Base-by-base conservation (phyloP, 1,140 invertebrate species). In the Pentalonia nigronervosa region DNA sequence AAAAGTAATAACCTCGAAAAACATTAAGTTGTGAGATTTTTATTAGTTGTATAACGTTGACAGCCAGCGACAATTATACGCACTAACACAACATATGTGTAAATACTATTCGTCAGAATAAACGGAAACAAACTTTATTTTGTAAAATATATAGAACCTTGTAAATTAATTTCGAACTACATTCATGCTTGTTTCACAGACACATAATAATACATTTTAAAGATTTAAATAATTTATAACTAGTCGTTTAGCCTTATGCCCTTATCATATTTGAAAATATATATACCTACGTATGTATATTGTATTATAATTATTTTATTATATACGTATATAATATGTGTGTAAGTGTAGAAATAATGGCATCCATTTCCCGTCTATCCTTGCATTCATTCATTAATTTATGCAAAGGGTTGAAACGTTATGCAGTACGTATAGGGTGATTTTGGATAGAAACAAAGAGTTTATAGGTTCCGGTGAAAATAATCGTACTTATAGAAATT, bases 401-500 rank as follows among this genome's bases (percentile, higher is more conserved):
- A 36, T 89, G 87, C 48, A 89, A 89, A 88, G 87, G 87, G 87
- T 89, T 36, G 87, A 89, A 89, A 89, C 20, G 48, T 89, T 89
- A 21, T 89, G 60, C 17, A 30, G 60, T 89, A 14, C 21, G 20
- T 34, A 8, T 34, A 34, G 48, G 87, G 8, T 21, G 48, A 89
- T 53, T 89, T 53, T 6, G 8, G 47, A 88, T 47, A 50, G 47
- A 88, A 50, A 50, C 47, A 50, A 50, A 50, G 87, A 89, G 48
- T 34, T 87, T 48, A 48, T 34, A 87, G 14, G 14, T 87, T 34
- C 45, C 45, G 84, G 45, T 17, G 45, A 86, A 47, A 86, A 17
- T 25, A 47, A 48, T 84, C 83, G 83, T 45, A 41, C 25, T 25
- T 41, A 41, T 41, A 41, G 30, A 4, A 86, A 86, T 47, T 45